Evolutionary conservation across 30 jellyfish, hydroid and myxozoan species (phyloP).

Genomic region (Pseudorhiza aurosa): DNA sequence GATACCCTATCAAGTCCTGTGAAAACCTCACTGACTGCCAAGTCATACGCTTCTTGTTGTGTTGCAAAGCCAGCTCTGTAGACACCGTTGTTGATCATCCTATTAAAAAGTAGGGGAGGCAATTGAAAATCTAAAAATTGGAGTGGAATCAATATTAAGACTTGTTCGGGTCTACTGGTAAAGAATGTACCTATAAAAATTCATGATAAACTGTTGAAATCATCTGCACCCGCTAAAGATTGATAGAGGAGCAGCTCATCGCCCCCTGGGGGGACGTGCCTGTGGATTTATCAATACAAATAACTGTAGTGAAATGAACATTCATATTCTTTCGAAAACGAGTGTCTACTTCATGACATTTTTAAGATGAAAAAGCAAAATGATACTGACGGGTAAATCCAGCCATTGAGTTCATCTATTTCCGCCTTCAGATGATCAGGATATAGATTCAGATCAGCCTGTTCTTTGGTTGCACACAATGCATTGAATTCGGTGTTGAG

Average conservation of each 20-base stretch:
- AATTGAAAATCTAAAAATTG: too few relatives aligned
- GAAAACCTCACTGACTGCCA: constrained; percentile 65
- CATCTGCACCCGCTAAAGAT: too few relatives aligned
- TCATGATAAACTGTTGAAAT: too few relatives aligned
- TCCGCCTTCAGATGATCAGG: constrained; percentile 74
- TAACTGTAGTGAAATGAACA: too few relatives aligned
- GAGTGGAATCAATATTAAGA: too few relatives aligned
- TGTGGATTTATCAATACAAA: too few relatives aligned
- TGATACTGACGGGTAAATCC: constrained; percentile 81
- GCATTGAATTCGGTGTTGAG: constrained; percentile 75
- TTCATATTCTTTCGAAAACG: not conserved
- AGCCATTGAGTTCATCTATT: constrained; percentile 73
- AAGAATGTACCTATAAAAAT: too few relatives aligned
- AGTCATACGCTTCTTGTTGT: constrained; percentile 78
- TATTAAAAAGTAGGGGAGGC: too few relatives aligned
- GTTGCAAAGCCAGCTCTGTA: constrained; percentile 81
- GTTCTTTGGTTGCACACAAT: constrained; percentile 62
- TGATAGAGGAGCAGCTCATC: too few relatives aligned
- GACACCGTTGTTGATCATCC: constrained; percentile 84
- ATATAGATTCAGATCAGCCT: constrained; percentile 71
- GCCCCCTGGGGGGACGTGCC: too few relatives aligned
- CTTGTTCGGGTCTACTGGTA: too few relatives aligned
- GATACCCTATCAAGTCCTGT: constrained; percentile 69
- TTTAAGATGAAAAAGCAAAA: too few relatives aligned
- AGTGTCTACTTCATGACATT: not conserved